Conservation (phyloP, 2,113 vertebrate genomes). For the Oryzias celebensis region DNA sequence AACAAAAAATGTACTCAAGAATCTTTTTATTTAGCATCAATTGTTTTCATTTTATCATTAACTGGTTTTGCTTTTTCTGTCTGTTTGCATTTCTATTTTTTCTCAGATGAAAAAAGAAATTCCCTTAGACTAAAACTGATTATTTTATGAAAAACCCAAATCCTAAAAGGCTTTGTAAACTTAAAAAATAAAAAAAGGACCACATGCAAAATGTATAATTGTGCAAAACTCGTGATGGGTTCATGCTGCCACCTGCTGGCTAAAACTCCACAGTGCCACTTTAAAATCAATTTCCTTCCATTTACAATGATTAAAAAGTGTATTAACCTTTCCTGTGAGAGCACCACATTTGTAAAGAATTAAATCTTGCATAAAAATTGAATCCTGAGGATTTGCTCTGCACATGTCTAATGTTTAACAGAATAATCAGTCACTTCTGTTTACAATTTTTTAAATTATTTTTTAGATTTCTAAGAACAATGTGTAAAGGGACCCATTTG, state of each 20-base stretch:
- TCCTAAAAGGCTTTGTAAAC: neutral
- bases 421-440: neutral
- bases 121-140: neutral
- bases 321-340: neutral
- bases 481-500: too few relatives aligned
- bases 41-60: neutral
- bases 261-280: neutral
- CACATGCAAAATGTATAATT: neutral
- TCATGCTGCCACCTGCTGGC: constrained; percentile 1
- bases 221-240: neutral
- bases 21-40: neutral
- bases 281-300: neutral
- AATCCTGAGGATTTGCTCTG: neutral
- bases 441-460: too few relatives aligned
- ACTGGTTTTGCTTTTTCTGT: neutral
- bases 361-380: neutral
- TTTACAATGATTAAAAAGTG: neutral
- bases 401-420: neutral
- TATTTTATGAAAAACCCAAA: neutral
- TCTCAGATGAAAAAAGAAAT: neutral
- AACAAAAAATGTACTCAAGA: neutral
- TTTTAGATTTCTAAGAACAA: too few relatives aligned
- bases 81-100: neutral
- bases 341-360: neutral
- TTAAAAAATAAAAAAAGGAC: neutral